Conservation (phyloP, 2,113 vertebrate genomes). For the Campylomormyrus numenius region DNA sequence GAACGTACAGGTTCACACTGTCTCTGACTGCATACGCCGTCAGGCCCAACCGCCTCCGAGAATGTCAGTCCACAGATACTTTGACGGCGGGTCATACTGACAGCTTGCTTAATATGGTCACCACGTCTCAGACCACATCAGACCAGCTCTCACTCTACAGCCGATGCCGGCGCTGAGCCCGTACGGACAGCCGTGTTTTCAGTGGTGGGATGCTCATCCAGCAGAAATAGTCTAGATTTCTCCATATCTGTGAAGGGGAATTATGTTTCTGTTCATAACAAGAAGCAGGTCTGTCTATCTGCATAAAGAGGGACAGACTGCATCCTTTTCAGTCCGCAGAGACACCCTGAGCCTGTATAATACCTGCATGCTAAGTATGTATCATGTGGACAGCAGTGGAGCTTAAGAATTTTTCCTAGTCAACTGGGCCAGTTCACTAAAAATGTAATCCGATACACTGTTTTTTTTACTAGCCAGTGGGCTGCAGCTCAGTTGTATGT, state of each 20-base stretch:
- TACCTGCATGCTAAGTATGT: neutral
- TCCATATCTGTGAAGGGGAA: neutral
- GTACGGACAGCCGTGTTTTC: neutral
- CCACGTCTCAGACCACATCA: neutral
- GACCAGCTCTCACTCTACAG: neutral
- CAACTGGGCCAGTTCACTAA: neutral
- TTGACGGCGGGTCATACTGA: neutral
- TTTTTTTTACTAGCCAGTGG: neutral
- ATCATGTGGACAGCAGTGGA: neutral
- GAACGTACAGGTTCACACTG: neutral
- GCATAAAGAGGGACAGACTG: neutral
- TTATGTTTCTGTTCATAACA: neutral
- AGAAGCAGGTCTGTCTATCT: too few species aligned
- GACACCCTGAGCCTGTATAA: neutral
- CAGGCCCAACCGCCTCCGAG: neutral
- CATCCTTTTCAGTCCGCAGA: neutral
- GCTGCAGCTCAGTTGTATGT: neutral
- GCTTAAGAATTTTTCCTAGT: neutral
- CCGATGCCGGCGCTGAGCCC: neutral
- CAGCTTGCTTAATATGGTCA: neutral
- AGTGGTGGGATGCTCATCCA: too few species aligned
- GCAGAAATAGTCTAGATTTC: neutral
- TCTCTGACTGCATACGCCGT: neutral
- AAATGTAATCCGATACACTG: neutral
- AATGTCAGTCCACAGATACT: neutral